phyloP scores from a whole-genome alignment of 2,797 vertebrate genomes.

The Antennarius maculatus region DNA sequence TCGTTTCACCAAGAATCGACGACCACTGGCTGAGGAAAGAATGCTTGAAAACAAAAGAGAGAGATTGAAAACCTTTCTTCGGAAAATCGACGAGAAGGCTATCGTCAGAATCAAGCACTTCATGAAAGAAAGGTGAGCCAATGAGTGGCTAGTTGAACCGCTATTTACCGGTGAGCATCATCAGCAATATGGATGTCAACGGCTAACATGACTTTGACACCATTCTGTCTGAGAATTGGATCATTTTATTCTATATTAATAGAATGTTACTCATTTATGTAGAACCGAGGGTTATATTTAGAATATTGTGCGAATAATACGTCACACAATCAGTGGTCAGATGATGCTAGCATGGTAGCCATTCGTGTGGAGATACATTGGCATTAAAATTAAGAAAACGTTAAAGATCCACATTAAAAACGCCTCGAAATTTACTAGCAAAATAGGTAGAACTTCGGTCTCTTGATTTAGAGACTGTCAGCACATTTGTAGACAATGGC shows the following conservation, averaged over 20 bases:
- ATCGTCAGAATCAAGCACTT: slow-evolving; percentile 84
- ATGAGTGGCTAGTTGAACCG: slow-evolving; percentile 49
- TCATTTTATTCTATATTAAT: not conserved
- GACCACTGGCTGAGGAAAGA: slow-evolving; percentile 67
- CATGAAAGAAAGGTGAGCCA: slow-evolving; percentile 84
- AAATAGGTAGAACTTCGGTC: not conserved
- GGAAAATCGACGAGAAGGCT: slow-evolving; percentile 86
- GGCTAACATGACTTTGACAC: not conserved
- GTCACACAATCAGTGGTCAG: not conserved
- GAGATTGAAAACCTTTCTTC: slow-evolving; percentile 83
- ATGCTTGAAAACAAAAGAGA: slow-evolving; percentile 87
- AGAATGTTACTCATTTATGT: rapidly evolving
- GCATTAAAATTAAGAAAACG: slow-evolving; percentile 11
- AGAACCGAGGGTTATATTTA: not conserved
- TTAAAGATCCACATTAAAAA: not conserved
- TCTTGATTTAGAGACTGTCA: not conserved
- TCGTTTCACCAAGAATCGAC: slow-evolving; percentile 60
- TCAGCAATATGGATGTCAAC: slow-evolving; percentile 40
- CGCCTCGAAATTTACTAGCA: not conserved
- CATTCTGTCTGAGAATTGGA: rapidly evolving
- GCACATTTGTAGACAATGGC: too few relatives aligned
- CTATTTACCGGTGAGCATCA: slow-evolving; percentile 62
- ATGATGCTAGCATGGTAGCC: slow-evolving; percentile 50
- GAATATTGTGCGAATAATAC: rapidly evolving
- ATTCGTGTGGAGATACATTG: slow-evolving; percentile 6